phyloP scores from a whole-genome alignment of 2,888 invertebrate genomes.

The Acrocyrtus sp. region DNA sequence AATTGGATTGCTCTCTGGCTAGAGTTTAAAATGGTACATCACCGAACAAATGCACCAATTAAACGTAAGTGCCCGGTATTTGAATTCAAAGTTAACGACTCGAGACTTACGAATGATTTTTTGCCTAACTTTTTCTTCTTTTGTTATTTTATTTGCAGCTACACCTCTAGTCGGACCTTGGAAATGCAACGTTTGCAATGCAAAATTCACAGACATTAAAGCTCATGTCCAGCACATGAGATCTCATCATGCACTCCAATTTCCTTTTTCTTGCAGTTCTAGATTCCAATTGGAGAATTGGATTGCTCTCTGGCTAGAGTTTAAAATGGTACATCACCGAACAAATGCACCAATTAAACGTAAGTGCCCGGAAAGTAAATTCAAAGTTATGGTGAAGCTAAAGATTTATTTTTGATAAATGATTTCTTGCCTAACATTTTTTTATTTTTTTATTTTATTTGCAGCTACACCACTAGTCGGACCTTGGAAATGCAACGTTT shows the following conservation, averaged over 20 bases:
- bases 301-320: slow-evolving; percentile 11
- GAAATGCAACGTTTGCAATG: slow-evolving; percentile 52
- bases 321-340: slow-evolving; percentile 41
- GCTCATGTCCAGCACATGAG: slow-evolving; percentile 47
- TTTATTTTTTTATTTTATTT: too few species aligned
- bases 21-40: slow-evolving; percentile 37
- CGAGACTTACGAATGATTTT: neutral
- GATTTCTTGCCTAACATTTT: neutral
- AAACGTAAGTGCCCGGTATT: slow-evolving; percentile 11
- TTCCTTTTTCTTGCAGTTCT: slow-evolving; percentile 15
- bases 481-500: slow-evolving; percentile 54
- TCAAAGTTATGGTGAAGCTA: neutral
- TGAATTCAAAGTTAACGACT: neutral
- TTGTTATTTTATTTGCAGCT: too few species aligned
- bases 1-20: slow-evolving; percentile 22
- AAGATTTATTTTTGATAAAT: neutral
- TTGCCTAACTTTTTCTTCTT: neutral
- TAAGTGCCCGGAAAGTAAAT: neutral
- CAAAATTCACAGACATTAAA: slow-evolving; percentile 28
- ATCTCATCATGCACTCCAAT: slow-evolving; percentile 34
- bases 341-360: slow-evolving; percentile 29
- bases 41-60: slow-evolving; percentile 24
- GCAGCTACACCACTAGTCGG: slow-evolving; percentile 18
- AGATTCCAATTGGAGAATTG: slow-evolving; percentile 21
- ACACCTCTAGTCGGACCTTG: slow-evolving; percentile 32